Percentiles rank a stretch among this genome's conserved stretches.
These are phyloP conservation scores for Trachymyrmex cornetzi DNA, from an alignment of 1,140 invertebrate species.

Conservation along the genomic window DNA sequence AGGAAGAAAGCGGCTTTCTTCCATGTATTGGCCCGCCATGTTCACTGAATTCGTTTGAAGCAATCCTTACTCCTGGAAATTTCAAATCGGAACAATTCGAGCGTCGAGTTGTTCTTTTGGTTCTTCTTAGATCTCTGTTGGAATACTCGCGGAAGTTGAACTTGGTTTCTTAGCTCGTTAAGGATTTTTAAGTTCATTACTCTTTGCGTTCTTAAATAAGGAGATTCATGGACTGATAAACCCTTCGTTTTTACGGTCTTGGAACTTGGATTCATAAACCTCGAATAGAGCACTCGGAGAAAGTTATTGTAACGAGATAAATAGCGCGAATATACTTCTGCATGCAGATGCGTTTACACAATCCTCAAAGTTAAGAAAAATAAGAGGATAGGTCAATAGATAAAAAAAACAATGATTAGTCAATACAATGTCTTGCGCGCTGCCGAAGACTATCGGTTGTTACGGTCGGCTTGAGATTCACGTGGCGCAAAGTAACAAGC, in stretches of 20 bases:
- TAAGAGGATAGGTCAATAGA: neutral
- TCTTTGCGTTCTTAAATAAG: slow-evolving; percentile 45
- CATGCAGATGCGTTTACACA: neutral
- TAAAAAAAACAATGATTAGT: slow-evolving; percentile 5
- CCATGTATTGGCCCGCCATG: slow-evolving; percentile 49
- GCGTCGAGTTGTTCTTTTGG: slow-evolving; percentile 35
- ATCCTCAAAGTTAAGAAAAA: neutral
- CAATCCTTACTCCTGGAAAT: slow-evolving; percentile 40
- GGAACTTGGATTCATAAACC: neutral
- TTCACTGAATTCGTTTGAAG: slow-evolving; percentile 54
- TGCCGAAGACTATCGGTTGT: slow-evolving; percentile 78
- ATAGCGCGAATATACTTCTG: neutral
- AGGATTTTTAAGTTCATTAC: slow-evolving; percentile 47
- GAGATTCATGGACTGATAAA: slow-evolving; percentile 30
- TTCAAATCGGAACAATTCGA: slow-evolving; percentile 54
- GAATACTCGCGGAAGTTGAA: slow-evolving; percentile 10
- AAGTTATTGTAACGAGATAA: slow-evolving; percentile 33
- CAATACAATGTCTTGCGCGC: neutral
- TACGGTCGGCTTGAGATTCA: slow-evolving; percentile 83
- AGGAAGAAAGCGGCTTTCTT: slow-evolving; percentile 71
- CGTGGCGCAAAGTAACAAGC: slow-evolving; percentile 84
- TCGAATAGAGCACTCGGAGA: neutral
- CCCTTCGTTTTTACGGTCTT: slow-evolving; percentile 27
- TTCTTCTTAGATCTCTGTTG: neutral
- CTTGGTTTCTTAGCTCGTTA: slow-evolving; percentile 33